phyloP scores from a whole-genome alignment of 2,113 vertebrate species.

The Pangasianodon hypophthalmus region DNA sequence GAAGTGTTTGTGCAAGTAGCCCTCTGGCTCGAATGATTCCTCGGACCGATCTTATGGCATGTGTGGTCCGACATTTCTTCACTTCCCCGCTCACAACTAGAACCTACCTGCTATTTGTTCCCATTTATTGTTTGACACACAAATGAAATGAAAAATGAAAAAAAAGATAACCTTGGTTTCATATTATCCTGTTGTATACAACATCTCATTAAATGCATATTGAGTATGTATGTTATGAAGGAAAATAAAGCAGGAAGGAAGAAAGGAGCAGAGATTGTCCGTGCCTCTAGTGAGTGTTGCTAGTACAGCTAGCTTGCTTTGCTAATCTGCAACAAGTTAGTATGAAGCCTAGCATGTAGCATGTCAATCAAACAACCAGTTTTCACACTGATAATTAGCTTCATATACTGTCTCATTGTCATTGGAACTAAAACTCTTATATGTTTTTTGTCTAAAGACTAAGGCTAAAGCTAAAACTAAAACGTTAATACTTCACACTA shows the following conservation, averaged over 20 bases:
- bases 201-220: neutral
- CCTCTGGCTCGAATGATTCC: neutral
- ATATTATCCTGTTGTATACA: neutral
- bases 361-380: neutral
- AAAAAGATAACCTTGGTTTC: neutral
- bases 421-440: neutral
- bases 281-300: neutral
- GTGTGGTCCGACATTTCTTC: too few species aligned
- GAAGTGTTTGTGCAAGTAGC: neutral
- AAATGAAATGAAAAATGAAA: too few species aligned
- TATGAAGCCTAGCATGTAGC: neutral
- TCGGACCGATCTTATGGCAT: neutral
- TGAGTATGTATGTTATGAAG: neutral
- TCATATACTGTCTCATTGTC: neutral
- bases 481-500: neutral
- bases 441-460: neutral
- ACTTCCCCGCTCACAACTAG: too few species aligned
- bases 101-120: neutral
- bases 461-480: neutral
- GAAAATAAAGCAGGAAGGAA: neutral
- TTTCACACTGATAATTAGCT: neutral
- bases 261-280: neutral
- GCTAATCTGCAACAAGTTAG: neutral
- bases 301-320: neutral
- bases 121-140: neutral